Evolutionary conservation across 2,888 invertebrate genomes (phyloP), one percentile per base, ranked within the genome.

Genomic region (Linnaemya tessellans): DNA sequence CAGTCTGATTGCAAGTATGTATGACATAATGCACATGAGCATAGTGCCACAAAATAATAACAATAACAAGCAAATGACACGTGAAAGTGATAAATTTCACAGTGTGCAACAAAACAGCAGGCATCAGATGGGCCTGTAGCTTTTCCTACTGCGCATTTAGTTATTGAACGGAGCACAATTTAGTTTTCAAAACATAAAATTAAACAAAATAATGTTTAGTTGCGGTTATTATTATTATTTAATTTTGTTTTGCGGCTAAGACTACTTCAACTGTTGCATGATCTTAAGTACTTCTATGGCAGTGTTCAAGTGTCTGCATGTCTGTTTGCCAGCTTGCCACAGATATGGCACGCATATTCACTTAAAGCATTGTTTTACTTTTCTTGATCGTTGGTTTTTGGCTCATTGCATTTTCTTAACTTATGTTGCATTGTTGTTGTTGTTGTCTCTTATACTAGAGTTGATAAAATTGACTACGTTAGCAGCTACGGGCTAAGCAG

Each of bases 71-170:
- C 25, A 74, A 79, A 82, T 85, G 85, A 85, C 85, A 80, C 75
- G 80, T 80, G 82, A 85, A 85, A 85, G 85, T 85, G 85, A 85
- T 85, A 82, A 85, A 85, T 82, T 75, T 82, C 58, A 82, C 75
- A 83, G 85, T 85, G 79, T 71, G 82, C 75, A 71, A 82, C 79
- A 82, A 82, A 74, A 60, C 79, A 82, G 79, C 79, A 67, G 82
- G 82, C 60, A 73, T 43, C 49, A 71, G 62, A 64, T 80, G 75
- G 38, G 74, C 73, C 81, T 74, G 68, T 10, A 64, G 75, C 25
- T 78, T 85, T 75, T 82, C 79, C 74, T 65, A 65, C 70, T 65
- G 74, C 20, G 79, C 51, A 71, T 75, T 79, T 49, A 54, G 74
- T 65, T 71, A 56, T 65, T 43, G 18, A 54, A 82, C 49, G 15